These are phyloP conservation scores for Metellina segmentata DNA, from an alignment of 2,888 invertebrate genomes.

Conservation along the genomic window DNA sequence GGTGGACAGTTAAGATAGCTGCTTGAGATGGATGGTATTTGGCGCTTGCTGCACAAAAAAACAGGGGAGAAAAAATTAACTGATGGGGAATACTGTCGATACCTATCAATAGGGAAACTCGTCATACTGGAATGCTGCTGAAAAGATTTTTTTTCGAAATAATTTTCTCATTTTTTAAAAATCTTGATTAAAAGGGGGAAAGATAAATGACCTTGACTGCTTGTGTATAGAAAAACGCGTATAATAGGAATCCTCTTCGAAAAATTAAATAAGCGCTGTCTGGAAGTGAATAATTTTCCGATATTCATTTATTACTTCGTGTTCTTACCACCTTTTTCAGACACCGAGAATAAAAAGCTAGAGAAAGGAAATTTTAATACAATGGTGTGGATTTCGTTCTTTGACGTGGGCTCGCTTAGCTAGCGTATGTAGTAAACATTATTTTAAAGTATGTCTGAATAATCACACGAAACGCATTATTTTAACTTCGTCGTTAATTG, in stretches of 20 bases:
- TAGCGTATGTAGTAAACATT: too few relatives aligned
- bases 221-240: slow-evolving; percentile 28
- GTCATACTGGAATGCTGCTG: slow-evolving; percentile 38
- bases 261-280: slow-evolving; percentile 49
- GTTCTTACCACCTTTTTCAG: slow-evolving; percentile 7
- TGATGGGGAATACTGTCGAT: slow-evolving; percentile 67
- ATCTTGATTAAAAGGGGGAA: slow-evolving; percentile 54
- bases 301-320: slow-evolving; percentile 38
- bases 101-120: slow-evolving; percentile 66
- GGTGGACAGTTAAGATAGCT: slow-evolving; percentile 72
- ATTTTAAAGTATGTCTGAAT: too few relatives aligned
- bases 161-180: slow-evolving; percentile 24
- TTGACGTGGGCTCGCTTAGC: background rate
- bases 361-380: slow-evolving; percentile 32
- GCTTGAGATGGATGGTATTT: slow-evolving; percentile 68
- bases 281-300: slow-evolving; percentile 55
- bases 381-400: background rate
- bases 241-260: slow-evolving; percentile 39
- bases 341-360: background rate
- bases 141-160: slow-evolving; percentile 41
- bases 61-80: slow-evolving; percentile 48
- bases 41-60: background rate
- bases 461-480: too few relatives aligned
- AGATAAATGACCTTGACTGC: slow-evolving; percentile 50
- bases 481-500: too few relatives aligned